Base-by-base conservation (phyloP, 2,113 vertebrate species). In the Cisticola juncidis region DNA sequence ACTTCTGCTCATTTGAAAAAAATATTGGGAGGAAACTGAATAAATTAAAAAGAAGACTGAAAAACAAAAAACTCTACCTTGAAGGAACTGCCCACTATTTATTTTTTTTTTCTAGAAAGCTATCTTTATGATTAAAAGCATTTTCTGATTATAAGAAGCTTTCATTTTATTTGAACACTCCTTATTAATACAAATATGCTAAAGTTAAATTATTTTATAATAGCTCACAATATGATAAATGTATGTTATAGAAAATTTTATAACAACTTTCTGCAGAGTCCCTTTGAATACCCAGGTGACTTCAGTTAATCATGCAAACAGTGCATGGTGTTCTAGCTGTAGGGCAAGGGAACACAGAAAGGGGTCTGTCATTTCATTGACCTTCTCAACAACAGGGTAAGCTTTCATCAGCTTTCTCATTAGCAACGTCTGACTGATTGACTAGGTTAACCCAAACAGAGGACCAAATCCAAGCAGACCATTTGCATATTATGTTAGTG, bases 401-500 rank as follows among this genome's bases (percentile, higher is more conserved):
- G 35, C 64, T 96, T 94, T 96, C 91, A 97, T 87, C 84, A 88
- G 57, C 64, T 69, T 79, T 38, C 93, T 97, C 94, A 90, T 97
- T 95, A 95, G 81, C 85, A 87, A 78, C 45, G 81, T 90, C 77
- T 72, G 64, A 88, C 62, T 93, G 92, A 96, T 81, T 81, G 96
- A 95, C 91, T 96, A 90, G 92, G 94, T 97, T 96, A 97, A 73
- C 85, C 50, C 51, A 94, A 95, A 94, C 17, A 50, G 35, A 95
- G 53, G 31, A 65, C n/a, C 56, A 68, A 84, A 83, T 73, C 58
- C 94, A 96, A 95, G 79, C 6, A 92, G 61, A 86, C 94, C 11
- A 92, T 97, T 97, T 97, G 80, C 96, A 96, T 97, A 87, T 94
- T 86, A 92, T 94, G 96, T 94, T 97, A 97, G 96, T 97, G 84